A percentile compares a stretch with the other conserved stretches of the same genome.
Evolutionary conservation across 2,797 vertebrate species (phyloP).

Genomic region (Heteromormyrus szaboi): DNA sequence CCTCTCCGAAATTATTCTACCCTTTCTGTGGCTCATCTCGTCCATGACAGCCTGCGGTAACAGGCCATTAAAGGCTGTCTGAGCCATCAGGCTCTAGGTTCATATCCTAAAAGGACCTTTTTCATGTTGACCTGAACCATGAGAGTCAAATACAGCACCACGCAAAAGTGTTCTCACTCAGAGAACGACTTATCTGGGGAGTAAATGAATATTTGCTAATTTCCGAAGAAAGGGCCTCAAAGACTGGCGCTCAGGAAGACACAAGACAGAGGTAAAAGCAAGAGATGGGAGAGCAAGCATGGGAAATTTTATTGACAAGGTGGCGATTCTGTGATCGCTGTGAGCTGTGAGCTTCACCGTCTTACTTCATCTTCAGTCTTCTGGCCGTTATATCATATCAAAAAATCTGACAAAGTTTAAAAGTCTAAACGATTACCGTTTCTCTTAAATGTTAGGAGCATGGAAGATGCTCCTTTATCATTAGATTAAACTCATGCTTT

Average conservation of each 20-base stretch:
- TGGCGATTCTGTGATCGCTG: background rate
- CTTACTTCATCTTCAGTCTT: background rate
- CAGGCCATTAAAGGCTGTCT: background rate
- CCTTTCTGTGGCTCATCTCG: background rate
- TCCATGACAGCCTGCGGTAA: background rate
- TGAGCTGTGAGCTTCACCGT: background rate
- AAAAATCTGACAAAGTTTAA: background rate
- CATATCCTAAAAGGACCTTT: background rate
- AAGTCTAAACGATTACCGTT: background rate
- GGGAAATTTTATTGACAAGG: background rate
- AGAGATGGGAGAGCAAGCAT: background rate
- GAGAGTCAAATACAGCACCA: background rate
- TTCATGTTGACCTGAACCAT: background rate
- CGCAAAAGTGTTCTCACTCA: background rate
- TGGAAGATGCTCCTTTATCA: background rate
- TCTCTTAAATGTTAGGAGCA: background rate
- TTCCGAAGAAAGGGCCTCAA: background rate
- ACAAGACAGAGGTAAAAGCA: background rate
- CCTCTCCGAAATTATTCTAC: background rate
- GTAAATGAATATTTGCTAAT: background rate
- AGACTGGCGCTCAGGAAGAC: background rate
- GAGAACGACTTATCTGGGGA: background rate
- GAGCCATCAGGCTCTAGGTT: background rate
- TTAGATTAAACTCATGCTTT: background rate
- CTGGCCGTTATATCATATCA: background rate